phyloP scores from a whole-genome alignment of 2,797 vertebrate species.

The Enteromius paludinosus region DNA sequence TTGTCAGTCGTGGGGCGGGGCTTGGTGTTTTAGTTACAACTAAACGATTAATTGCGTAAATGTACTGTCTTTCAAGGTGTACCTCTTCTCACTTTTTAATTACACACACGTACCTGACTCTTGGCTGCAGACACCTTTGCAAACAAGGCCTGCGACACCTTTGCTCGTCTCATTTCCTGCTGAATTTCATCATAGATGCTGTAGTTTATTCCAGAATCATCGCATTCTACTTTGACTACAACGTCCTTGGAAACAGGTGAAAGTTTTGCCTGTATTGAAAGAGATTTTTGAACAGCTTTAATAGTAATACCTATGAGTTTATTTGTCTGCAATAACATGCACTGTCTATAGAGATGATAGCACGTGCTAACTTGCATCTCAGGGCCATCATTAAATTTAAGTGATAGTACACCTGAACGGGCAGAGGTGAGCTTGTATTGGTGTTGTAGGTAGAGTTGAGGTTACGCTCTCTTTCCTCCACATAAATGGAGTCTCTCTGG shows the following conservation, averaged over 20 bases:
- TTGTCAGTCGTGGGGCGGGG: too few relatives aligned
- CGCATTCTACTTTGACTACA: constrained; percentile 91
- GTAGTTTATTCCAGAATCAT: constrained; percentile 93
- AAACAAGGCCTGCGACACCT: constrained; percentile 98
- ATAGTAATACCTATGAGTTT: not conserved
- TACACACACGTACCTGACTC: constrained; percentile 87
- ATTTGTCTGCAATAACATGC: not conserved
- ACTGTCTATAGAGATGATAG: not conserved
- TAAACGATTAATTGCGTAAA: not conserved
- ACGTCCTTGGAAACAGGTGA: constrained; percentile 87
- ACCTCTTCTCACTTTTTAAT: not conserved
- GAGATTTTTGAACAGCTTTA: constrained; percentile 22
- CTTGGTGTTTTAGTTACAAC: too few relatives aligned
- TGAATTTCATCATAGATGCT: constrained; percentile 98
- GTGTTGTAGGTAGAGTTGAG: constrained; percentile 94
- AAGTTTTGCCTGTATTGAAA: constrained; percentile 87
- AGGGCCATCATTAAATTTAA: not conserved
- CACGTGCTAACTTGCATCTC: not conserved
- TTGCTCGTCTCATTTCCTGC: constrained; percentile 99
- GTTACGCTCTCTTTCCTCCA: constrained; percentile 94
- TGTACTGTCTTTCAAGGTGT: not conserved
- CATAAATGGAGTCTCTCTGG: constrained; percentile 93
- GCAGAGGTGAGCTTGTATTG: constrained; percentile 86
- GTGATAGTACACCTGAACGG: constrained; percentile 45
- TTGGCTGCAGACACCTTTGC: constrained; percentile 99